These are phyloP conservation scores for Melinaea menophilus DNA, from an alignment of 2,888 invertebrate species.

Conservation along the genomic window DNA sequence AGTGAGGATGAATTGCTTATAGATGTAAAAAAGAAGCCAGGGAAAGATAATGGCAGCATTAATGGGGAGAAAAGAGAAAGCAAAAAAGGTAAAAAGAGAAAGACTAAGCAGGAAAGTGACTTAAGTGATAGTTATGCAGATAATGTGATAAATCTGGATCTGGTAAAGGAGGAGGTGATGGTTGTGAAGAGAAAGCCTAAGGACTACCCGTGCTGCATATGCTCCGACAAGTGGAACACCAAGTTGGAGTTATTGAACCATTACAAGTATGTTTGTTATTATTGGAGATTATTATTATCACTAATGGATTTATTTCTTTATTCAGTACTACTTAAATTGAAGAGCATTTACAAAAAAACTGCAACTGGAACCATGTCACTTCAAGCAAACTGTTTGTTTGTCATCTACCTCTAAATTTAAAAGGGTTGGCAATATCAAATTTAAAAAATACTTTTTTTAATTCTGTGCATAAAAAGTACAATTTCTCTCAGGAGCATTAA, in stretches of 20 bases:
- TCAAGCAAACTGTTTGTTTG: too few relatives aligned
- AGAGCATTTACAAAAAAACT: too few relatives aligned
- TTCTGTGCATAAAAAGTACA: too few relatives aligned
- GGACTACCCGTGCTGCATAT: conserved; percentile 60
- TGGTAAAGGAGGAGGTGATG: conserved; percentile 41
- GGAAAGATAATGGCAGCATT: not conserved
- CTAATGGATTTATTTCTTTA: not conserved
- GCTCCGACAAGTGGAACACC: conserved; percentile 50
- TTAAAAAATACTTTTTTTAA: too few relatives aligned
- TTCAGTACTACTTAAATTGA: not conserved
- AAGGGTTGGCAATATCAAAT: too few relatives aligned
- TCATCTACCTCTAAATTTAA: too few relatives aligned
- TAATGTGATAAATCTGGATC: conserved; percentile 34
- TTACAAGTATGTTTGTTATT: conserved; percentile 52
- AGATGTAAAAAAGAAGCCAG: conserved; percentile 8
- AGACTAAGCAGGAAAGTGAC: not conserved
- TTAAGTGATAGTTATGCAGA: conserved; percentile 7
- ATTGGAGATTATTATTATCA: not conserved
- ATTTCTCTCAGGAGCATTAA: too few relatives aligned
- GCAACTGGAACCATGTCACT: too few relatives aligned
- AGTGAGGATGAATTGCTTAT: conserved; percentile 55
- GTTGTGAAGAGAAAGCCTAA: conserved; percentile 28
- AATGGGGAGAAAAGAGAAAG: conserved; percentile 29
- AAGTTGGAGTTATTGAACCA: conserved; percentile 56
- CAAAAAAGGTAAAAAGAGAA: conserved; percentile 15